A percentile compares a stretch with the other conserved stretches of the same genome.
These are phyloP conservation scores for Acanthaster planci DNA, from an alignment of 35 echinoderm and acorn worm species.

Conservation along the genomic window DNA sequence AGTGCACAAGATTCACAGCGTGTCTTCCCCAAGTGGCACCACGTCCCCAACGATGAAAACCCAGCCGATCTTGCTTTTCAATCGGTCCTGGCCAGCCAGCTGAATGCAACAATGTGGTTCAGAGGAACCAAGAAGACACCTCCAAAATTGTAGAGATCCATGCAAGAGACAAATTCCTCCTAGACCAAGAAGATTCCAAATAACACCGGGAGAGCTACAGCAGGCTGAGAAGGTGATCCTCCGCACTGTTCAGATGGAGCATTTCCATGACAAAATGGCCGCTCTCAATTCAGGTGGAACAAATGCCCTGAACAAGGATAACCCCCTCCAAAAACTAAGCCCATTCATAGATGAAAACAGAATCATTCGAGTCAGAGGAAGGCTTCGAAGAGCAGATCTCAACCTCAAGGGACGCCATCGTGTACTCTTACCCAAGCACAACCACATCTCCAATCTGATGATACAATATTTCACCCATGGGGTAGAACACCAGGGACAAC, in stretches of 20 bases:
- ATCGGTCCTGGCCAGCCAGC: too few species aligned
- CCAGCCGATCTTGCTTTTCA: too few species aligned
- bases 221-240: slow-evolving; percentile 33
- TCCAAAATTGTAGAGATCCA: too few species aligned
- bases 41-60: slow-evolving; percentile 23
- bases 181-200: too few species aligned
- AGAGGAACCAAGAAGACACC: too few species aligned
- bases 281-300: background rate
- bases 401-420: slow-evolving; percentile 31
- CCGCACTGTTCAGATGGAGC: slow-evolving; percentile 28
- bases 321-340: slow-evolving; percentile 31
- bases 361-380: slow-evolving; percentile 46
- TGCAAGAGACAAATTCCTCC: too few species aligned
- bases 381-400: slow-evolving; percentile 18
- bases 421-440: slow-evolving; percentile 1
- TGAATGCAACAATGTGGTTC: too few species aligned
- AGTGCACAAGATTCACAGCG: slow-evolving; percentile 50
- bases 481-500: background rate
- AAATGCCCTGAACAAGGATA: background rate
- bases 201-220: background rate
- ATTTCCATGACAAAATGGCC: slow-evolving; percentile 24
- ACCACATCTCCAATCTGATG: background rate
- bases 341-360: slow-evolving; percentile 37
- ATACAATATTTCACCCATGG: background rate
- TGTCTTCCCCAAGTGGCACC: slow-evolving; percentile 30